These are phyloP conservation scores for Berghia stephanieae DNA, from an alignment of 1,140 invertebrate genomes.

Conservation along the genomic window DNA sequence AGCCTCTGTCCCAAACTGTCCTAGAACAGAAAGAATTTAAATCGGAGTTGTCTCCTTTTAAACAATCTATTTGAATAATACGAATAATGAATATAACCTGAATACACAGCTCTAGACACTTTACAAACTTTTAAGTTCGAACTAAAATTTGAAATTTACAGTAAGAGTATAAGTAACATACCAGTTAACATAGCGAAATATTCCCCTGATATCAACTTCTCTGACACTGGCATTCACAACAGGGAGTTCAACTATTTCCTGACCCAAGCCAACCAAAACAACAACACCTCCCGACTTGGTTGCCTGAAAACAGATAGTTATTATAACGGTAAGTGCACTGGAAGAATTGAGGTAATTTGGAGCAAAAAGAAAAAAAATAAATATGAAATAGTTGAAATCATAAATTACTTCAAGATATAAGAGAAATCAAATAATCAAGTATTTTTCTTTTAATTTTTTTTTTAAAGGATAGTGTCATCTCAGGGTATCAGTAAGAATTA, in stretches of 20 bases:
- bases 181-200: slow-evolving; percentile 93
- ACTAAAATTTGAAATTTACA: too few species aligned
- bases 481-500: too few species aligned
- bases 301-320: slow-evolving; percentile 70
- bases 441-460: neutral
- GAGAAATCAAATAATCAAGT: neutral
- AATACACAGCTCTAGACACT: too few species aligned
- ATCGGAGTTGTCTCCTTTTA: too few species aligned
- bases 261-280: slow-evolving; percentile 87
- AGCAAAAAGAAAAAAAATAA: neutral
- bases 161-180: slow-evolving; percentile 63
- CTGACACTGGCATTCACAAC: slow-evolving; percentile 80
- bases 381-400: too few species aligned
- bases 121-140: too few species aligned
- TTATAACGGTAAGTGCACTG: too few species aligned
- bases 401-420: neutral
- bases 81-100: too few species aligned
- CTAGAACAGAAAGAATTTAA: too few species aligned
- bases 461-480: neutral
- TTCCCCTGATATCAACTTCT: slow-evolving; percentile 90
- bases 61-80: too few species aligned
- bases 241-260: slow-evolving; percentile 81
- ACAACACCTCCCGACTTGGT: slow-evolving; percentile 84
- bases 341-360: too few species aligned
- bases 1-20: too few species aligned